Base-by-base conservation (phyloP, 2,888 invertebrate genomes). In the Agriotes lineatus region DNA sequence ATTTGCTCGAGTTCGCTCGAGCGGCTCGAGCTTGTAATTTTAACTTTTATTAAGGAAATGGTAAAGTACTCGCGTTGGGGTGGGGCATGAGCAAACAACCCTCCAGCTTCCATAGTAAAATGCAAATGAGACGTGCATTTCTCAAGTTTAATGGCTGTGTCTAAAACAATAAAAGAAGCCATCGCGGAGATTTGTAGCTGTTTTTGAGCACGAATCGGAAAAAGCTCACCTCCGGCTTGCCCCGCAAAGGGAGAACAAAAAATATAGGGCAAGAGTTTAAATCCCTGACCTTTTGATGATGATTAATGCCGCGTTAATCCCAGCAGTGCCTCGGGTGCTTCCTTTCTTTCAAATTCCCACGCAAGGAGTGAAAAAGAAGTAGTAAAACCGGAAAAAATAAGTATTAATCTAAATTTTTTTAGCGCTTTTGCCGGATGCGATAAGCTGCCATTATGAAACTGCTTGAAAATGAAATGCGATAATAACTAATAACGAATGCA, bases 301-400 rank as follows among this genome's bases (percentile, higher is more conserved):
- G 52, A 52, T 52, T 52, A 52, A 52, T 52, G 52, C 33, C 10
- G 9, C 33, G 52, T 52, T 52, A 52, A 52, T 52, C 52, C 33
- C n/a, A 0, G 18, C 52, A 52, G 30, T 33, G 52, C 52, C 52
- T 52, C 33, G 18, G 33, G 52, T 19, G 52, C 52, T 52, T 52
- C 52, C 52, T 52, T 52, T 12, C 22, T 12, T 7, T 18, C 4
- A 52, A 52, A 52, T 9, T 52, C 16, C 7, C 52, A 52, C 48
- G 48, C 18, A 48, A 19, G 22, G 0, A 20, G 22, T 12, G 22
- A 20, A 22, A 48, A 19, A 44, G 20, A 44, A 14, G 14, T 18
- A 42, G 3, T 44, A 44, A 44, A 20, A 18, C 10, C 44, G n/a
- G 1, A 44, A 18, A 44, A 44, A 44, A 19, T 44, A 18, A 7